These are phyloP conservation scores for Idaea straminata DNA, from an alignment of 2,888 invertebrate species.

Conservation along the genomic window DNA sequence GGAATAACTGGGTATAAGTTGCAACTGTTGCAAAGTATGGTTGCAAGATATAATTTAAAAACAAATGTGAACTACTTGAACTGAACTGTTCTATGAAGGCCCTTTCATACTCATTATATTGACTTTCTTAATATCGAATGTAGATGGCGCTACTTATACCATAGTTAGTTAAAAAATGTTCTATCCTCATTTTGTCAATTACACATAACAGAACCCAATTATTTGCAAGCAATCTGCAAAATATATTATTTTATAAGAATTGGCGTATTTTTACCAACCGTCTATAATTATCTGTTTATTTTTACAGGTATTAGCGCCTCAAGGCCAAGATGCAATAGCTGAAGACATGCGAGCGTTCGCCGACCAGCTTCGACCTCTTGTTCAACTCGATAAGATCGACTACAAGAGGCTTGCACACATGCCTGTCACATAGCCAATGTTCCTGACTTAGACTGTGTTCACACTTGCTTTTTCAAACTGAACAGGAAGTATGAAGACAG, in stretches of 20 bases:
- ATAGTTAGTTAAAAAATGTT: background rate
- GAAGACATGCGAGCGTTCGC: conserved; percentile 98
- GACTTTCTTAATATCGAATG: background rate
- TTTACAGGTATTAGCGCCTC: conserved; percentile 87
- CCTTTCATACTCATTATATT: background rate
- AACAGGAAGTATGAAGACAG: conserved; percentile 33
- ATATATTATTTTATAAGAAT: too few relatives aligned
- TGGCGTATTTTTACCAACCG: background rate
- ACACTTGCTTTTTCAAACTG: conserved; percentile 18
- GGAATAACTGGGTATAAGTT: too few relatives aligned
- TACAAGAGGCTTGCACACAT: conserved; percentile 85
- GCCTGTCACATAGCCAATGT: conserved; percentile 60
- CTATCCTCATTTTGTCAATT: background rate
- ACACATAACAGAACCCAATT: too few relatives aligned
- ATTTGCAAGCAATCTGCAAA: too few relatives aligned
- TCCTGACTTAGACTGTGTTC: conserved; percentile 38
- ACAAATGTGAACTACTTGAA: too few relatives aligned
- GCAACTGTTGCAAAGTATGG: too few relatives aligned
- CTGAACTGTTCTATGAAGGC: background rate
- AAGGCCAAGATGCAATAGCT: conserved; percentile 95
- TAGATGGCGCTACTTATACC: background rate
- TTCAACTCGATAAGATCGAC: conserved; percentile 95
- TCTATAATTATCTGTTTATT: background rate
- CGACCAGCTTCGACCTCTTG: conserved; percentile 94
- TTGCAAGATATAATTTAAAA: too few relatives aligned